Percentiles rank a stretch among this genome's conserved stretches.
Conservation (phyloP, 2,888 invertebrate genomes). For the Hirtodrosophila confusa region DNA sequence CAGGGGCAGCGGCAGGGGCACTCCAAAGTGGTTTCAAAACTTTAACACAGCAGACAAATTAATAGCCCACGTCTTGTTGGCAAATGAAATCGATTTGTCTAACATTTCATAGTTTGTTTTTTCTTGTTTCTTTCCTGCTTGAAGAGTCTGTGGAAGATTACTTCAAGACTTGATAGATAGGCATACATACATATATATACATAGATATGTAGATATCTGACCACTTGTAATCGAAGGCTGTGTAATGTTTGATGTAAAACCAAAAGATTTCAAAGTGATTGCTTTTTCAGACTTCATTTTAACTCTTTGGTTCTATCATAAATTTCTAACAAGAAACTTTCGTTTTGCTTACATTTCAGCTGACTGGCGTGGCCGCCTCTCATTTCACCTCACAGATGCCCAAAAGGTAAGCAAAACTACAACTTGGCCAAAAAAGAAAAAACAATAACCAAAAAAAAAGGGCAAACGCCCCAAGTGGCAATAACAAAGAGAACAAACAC, state of each 20-base stretch:
- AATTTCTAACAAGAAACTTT: slow-evolving; percentile 30
- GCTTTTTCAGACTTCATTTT: not conserved
- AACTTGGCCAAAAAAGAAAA: slow-evolving; percentile 45
- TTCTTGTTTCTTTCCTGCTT: slow-evolving; percentile 2
- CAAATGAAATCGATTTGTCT: slow-evolving; percentile 76
- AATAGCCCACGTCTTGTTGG: slow-evolving; percentile 66
- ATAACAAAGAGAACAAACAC: slow-evolving; percentile 71
- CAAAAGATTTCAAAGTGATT: not conserved
- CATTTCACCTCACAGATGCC: not conserved
- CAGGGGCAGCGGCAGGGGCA: too few species aligned
- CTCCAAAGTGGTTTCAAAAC: slow-evolving; percentile 38
- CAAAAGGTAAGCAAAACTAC: slow-evolving; percentile 47
- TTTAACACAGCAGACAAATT: slow-evolving; percentile 57
- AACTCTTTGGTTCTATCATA: too few species aligned
- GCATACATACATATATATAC: too few species aligned
- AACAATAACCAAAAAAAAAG: slow-evolving; percentile 12
- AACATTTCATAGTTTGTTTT: slow-evolving; percentile 47
- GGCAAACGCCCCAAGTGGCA: slow-evolving; percentile 65
- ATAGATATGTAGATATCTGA: slow-evolving; percentile 4
- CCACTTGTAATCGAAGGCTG: slow-evolving; percentile 3
- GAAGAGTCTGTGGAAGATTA: slow-evolving; percentile 33
- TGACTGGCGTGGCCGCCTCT: not conserved
- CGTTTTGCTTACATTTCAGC: slow-evolving; percentile 33
- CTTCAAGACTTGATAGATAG: slow-evolving; percentile 35
- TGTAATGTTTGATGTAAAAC: not conserved